phyloP scores from a whole-genome alignment of 64 coral and sea anemone genomes.

The Hydrozoanthus tunicans region DNA sequence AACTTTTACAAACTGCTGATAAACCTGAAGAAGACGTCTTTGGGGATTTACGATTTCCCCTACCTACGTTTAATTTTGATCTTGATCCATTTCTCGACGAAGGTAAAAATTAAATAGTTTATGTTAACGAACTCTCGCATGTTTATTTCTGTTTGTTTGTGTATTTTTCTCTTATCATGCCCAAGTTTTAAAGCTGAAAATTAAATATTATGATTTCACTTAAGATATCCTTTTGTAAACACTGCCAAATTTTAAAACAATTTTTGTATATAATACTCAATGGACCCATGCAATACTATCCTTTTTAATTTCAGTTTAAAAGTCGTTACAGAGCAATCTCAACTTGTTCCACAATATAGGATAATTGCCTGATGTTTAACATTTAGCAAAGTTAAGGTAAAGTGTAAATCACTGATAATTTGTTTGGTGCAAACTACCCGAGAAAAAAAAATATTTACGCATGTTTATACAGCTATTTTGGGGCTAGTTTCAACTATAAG shows the following conservation, averaged over 20 bases:
- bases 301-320: neutral
- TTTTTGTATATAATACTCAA: neutral
- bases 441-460: neutral
- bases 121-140: neutral
- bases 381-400: too few species aligned
- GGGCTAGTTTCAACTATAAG: conserved; percentile 5
- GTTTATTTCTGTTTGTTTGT: neutral
- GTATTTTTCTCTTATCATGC: conserved; percentile 4
- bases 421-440: too few species aligned
- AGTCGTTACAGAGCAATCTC: neutral
- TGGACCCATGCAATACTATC: neutral
- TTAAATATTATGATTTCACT: conserved; percentile 53
- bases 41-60: conserved; percentile 14
- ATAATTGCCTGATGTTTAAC: too few species aligned
- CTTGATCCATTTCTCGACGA: conserved; percentile 48
- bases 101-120: conserved; percentile 17
- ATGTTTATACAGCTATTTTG: neutral
- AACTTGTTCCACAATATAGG: neutral
- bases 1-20: conserved; percentile 70
- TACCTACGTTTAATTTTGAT: conserved; percentile 46
- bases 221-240: conserved; percentile 20
- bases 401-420: too few species aligned
- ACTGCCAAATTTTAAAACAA: neutral
- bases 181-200: conserved; percentile 2
- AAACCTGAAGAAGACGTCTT: conserved; percentile 28